Evolutionary conservation across 2,888 invertebrate genomes (phyloP).

Genomic region (Ectemnius continuus): DNA sequence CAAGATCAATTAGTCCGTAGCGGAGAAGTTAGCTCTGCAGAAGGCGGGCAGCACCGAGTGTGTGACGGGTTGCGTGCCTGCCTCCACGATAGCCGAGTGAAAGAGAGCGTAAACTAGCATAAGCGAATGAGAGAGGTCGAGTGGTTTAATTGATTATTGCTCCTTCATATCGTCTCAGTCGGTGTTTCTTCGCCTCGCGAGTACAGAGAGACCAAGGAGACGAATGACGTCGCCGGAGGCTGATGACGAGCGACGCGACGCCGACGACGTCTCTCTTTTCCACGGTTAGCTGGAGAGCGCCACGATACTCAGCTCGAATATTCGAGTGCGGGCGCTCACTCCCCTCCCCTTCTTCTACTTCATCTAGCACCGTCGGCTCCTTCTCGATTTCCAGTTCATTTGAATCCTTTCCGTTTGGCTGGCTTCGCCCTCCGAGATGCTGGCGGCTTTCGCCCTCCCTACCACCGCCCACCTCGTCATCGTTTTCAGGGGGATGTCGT

Average conservation of each 20-base stretch:
- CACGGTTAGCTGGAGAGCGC: too few species aligned
- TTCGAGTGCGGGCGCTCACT: constrained; percentile 22
- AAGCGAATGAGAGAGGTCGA: constrained; percentile 14
- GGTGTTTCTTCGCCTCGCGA: too few species aligned
- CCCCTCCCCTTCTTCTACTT: not conserved
- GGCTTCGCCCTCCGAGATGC: constrained; percentile 26
- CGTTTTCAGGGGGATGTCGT: not conserved
- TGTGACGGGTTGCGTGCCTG: too few species aligned
- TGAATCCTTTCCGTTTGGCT: constrained; percentile 48
- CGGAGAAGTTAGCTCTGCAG: constrained; percentile 55
- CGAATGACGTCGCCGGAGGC: not conserved
- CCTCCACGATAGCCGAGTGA: not conserved
- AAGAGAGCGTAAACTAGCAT: constrained; percentile 3
- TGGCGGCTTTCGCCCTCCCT: constrained; percentile 1
- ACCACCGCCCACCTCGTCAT: not conserved
- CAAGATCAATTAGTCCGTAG: constrained; percentile 70
- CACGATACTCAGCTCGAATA: constrained; percentile 25
- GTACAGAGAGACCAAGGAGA: not conserved
- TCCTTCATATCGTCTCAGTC: constrained; percentile 36
- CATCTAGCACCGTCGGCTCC: constrained; percentile 9
- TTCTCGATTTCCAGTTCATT: constrained; percentile 51
- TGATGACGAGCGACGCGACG: constrained; percentile 7
- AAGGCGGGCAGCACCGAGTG: not conserved
- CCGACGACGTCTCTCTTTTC: too few species aligned
- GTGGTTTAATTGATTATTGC: constrained; percentile 69